Evolutionary conservation across 2,888 invertebrate species (phyloP).

Genomic region (Apotomis capreana): DNA sequence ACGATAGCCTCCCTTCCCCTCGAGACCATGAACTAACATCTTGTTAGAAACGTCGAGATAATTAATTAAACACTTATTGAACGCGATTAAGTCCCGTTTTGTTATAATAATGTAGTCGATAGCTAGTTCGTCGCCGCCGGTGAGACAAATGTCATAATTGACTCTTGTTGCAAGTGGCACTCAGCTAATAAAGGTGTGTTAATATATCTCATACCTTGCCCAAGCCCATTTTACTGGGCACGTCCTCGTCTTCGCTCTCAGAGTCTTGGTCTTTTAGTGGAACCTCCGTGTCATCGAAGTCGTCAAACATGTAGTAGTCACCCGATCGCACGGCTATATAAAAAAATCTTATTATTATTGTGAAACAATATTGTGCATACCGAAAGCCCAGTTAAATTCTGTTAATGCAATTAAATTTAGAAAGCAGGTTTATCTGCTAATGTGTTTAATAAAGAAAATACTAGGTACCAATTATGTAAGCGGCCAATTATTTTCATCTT

Average conservation of each 20-base stretch:
- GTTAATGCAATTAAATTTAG: neutral
- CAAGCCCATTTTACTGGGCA: constrained; percentile 79
- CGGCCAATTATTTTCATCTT: neutral
- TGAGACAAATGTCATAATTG: too few species aligned
- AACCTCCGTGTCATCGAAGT: constrained; percentile 92
- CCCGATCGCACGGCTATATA: constrained; percentile 96
- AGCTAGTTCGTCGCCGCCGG: too few species aligned
- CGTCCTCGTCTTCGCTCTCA: constrained; percentile 81
- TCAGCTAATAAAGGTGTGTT: neutral
- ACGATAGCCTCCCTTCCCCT: too few species aligned
- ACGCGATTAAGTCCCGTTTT: too few species aligned
- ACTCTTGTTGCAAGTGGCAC: neutral
- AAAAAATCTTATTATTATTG: constrained; percentile 33
- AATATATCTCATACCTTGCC: constrained; percentile 70
- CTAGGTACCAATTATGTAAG: neutral
- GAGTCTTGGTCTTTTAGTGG: constrained; percentile 85
- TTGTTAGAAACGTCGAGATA: too few species aligned
- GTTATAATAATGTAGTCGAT: too few species aligned
- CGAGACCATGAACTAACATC: too few species aligned
- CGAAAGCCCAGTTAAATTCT: constrained; percentile 24
- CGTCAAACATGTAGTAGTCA: constrained; percentile 99
- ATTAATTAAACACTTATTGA: too few species aligned
- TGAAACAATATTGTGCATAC: constrained; percentile 40
- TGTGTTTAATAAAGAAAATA: neutral
- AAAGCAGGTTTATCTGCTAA: neutral